Evolutionary conservation across 2,797 vertebrate genomes (phyloP), one percentile per base, ranked within the genome.

Genomic region (Micromesistius poutassou): DNA sequence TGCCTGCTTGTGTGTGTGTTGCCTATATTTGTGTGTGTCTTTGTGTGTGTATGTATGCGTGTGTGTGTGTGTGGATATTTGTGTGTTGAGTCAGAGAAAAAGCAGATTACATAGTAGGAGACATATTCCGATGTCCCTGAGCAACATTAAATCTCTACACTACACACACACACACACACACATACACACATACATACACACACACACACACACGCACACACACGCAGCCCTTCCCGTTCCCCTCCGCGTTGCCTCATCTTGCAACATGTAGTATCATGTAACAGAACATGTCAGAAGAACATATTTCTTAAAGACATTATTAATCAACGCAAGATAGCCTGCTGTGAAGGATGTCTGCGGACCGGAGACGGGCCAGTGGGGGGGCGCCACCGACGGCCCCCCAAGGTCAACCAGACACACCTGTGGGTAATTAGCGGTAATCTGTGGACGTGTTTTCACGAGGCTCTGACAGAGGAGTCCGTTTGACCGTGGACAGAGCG

Each of bases 51-150:
- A 0, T 55, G 14, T 50, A 16, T 50, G 46, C 1, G 16, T n/a
- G 50, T 55, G 19, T 55, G 19, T 22, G 50, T 55, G 46, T 75
- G 74, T 77, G 77, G 82, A 78, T 77, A 81, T 40, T 40, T 77
- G 68, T 25, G 70, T 72, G 71, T 36, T 92, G 91, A 93, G 78
- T 92, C 89, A 93, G 78, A 84, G 66, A 84, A 79, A 83, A 74
- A 22, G 7, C 30, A 85, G 90, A 88, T 83, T 89, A 86, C 87
- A 86, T 77, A 91, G 87, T 92, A 89, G 91, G 85, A 90, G 82
- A 81, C 87, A 84, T 84, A 87, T 87, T 80, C 81, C 81, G 77
- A 36, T 76, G 79, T 86, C 87, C 90, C 82, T 14, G 9, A 84
- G 88, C 81, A 71, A 79, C 85, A 86, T 46, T 46, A 46, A 46